Conservation (phyloP, 2,888 invertebrate species). For the Apotomis turbidana region DNA sequence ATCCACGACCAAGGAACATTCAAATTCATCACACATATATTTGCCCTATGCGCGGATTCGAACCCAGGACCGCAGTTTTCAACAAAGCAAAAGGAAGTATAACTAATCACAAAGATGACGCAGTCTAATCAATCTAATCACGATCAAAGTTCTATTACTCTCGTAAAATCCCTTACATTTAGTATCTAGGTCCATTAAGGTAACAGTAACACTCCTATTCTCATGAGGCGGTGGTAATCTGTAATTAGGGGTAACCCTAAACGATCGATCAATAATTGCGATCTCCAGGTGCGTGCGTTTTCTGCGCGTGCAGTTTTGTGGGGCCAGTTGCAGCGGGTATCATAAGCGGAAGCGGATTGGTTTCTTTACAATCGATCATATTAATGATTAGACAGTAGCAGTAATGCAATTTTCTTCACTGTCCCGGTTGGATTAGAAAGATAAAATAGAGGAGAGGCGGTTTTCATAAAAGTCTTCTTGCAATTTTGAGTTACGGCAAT, state of each 20-base stretch:
- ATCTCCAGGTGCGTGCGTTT: slow-evolving; percentile 40
- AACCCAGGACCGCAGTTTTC: too few species aligned
- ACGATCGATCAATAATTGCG: slow-evolving; percentile 41
- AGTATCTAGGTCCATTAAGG: slow-evolving; percentile 4
- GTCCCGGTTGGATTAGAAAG: too few species aligned
- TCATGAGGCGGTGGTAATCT: slow-evolving; percentile 25
- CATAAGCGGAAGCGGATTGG: neutral
- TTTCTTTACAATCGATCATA: neutral
- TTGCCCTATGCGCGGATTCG: too few species aligned
- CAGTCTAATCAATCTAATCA: neutral
- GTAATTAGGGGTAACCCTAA: slow-evolving; percentile 37
- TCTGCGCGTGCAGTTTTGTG: slow-evolving; percentile 17
- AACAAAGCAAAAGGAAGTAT: too few species aligned
- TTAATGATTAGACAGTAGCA: neutral
- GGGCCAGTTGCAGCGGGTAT: slow-evolving; percentile 19
- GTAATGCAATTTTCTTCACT: too few species aligned
- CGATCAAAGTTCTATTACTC: neutral
- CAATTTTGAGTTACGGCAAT: too few species aligned
- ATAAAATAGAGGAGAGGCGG: too few species aligned
- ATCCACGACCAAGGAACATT: too few species aligned
- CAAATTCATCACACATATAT: too few species aligned
- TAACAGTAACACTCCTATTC: slow-evolving; percentile 6
- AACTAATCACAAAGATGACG: too few species aligned
- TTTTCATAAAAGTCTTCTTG: too few species aligned
- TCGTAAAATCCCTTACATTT: neutral